Evolutionary conservation across 2,797 vertebrate species (phyloP).

Genomic region (Chrosomus eos): DNA sequence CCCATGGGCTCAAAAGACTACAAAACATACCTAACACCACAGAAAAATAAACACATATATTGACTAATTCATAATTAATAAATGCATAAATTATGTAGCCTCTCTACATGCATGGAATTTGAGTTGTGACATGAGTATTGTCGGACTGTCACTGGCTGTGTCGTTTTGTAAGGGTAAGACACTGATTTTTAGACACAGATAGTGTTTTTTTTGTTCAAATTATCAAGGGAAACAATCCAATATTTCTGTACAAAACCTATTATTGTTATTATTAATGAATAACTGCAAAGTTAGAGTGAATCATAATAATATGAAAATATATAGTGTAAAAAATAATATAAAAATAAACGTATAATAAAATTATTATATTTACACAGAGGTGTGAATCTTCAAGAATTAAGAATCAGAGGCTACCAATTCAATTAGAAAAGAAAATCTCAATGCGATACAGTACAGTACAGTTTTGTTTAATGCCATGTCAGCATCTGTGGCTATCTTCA

Average conservation of each 20-base stretch:
- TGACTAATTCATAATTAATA: not conserved
- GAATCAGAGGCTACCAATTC: not conserved
- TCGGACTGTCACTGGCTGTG: not conserved
- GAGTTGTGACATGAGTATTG: too few relatives aligned
- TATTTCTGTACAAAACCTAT: not conserved
- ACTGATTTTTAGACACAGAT: not conserved
- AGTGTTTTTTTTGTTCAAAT: not conserved
- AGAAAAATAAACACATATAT: not conserved
- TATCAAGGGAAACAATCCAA: conserved; percentile 1
- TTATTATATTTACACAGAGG: not conserved
- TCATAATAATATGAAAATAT: not conserved
- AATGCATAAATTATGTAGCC: not conserved
- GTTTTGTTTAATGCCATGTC: too few relatives aligned
- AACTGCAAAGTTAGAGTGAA: not conserved
- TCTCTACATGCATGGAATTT: not conserved
- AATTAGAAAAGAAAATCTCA: not conserved
- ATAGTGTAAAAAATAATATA: not conserved
- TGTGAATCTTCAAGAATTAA: too few relatives aligned
- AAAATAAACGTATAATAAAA: not conserved
- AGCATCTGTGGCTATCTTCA: too few relatives aligned
- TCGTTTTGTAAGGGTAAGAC: conserved; percentile 1
- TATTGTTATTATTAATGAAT: not conserved
- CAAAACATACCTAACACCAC: not conserved
- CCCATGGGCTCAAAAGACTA: not conserved
- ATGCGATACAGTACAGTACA: too few relatives aligned